Percentiles rank a stretch among this genome's conserved stretches.
phyloP scores from a whole-genome alignment of 2,888 invertebrate species.

The Sphinx pinastri region DNA sequence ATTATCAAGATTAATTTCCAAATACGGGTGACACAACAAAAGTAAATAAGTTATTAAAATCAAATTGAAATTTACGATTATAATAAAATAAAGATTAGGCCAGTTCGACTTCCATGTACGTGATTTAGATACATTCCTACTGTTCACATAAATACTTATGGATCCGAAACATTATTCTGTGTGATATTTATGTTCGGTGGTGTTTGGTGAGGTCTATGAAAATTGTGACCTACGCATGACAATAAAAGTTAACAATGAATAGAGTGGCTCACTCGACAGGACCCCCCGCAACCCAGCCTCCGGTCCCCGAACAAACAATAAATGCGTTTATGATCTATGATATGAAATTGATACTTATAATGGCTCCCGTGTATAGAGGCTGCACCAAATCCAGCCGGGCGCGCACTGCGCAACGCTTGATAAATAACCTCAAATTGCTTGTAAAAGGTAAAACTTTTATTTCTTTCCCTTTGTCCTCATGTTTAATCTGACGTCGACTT shows the following conservation, averaged over 20 bases:
- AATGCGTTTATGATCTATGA: conserved; percentile 83
- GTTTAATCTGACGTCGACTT: conserved; percentile 68
- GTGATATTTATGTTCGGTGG: conserved; percentile 67
- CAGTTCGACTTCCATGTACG: conserved; percentile 53
- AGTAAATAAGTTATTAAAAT: conserved; percentile 80
- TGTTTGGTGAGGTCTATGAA: conserved; percentile 66
- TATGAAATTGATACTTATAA: conserved; percentile 83
- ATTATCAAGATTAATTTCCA: conserved; percentile 68
- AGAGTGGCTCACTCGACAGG: conserved; percentile 64
- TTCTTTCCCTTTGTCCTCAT: conserved; percentile 68
- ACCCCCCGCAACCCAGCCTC: conserved; percentile 74
- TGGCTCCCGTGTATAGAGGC: conserved; percentile 83
- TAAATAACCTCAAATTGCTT: conserved; percentile 81
- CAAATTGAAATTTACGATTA: conserved; percentile 78
- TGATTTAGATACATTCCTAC: conserved; percentile 74
- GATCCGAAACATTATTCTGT: conserved; percentile 66
- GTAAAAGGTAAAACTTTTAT: conserved; percentile 79
- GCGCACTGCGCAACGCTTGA: conserved; percentile 62
- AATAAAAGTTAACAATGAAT: conserved; percentile 77
- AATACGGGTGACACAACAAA: conserved; percentile 55
- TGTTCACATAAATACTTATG: conserved; percentile 64
- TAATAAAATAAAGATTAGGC: conserved; percentile 78
- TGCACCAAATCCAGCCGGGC: conserved; percentile 67
- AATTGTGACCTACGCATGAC: conserved; percentile 72
- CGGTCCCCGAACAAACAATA: conserved; percentile 63